These are phyloP conservation scores for Oscheius sp. DNA, from an alignment of 1,140 invertebrate species.

Conservation along the genomic window DNA sequence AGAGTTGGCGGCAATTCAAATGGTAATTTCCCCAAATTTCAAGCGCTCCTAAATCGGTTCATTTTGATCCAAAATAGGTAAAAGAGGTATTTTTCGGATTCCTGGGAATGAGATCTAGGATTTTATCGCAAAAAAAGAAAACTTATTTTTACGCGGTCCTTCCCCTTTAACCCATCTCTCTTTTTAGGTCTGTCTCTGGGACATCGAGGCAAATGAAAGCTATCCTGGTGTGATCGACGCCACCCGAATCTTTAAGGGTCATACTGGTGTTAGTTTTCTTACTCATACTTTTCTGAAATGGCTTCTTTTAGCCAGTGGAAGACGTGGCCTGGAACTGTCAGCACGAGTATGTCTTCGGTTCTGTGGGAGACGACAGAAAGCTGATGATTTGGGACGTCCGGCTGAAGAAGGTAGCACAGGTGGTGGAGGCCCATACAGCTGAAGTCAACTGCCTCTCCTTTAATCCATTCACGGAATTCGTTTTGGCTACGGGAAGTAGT, in stretches of 20 bases:
- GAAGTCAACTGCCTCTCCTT: slow-evolving; percentile 97
- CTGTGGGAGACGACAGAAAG: slow-evolving; percentile 98
- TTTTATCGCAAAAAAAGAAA: no score
- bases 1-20: no score
- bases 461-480: slow-evolving; percentile 99
- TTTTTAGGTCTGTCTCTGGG: slow-evolving; percentile 78
- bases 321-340: slow-evolving; percentile 98
- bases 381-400: slow-evolving; percentile 99
- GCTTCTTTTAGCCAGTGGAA: slow-evolving; percentile 73
- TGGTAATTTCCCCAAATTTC: no score
- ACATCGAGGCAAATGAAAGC: slow-evolving; percentile 79
- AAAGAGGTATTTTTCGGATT: no score
- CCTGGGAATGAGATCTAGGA: no score
- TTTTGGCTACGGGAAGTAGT: slow-evolving; percentile 96
- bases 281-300: not conserved
- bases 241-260: slow-evolving; percentile 96
- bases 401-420: slow-evolving; percentile 76
- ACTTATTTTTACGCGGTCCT: no score
- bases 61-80: no score
- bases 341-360: slow-evolving; percentile 95
- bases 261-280: slow-evolving; percentile 74
- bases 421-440: slow-evolving; percentile 95
- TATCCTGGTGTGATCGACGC: slow-evolving; percentile 92
- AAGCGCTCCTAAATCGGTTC: no score
- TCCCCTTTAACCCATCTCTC: not conserved